A percentile compares a stretch with the other conserved stretches of the same genome.
Evolutionary conservation across 2,888 invertebrate species (phyloP).

Genomic region (Hyposoter didymator): DNA sequence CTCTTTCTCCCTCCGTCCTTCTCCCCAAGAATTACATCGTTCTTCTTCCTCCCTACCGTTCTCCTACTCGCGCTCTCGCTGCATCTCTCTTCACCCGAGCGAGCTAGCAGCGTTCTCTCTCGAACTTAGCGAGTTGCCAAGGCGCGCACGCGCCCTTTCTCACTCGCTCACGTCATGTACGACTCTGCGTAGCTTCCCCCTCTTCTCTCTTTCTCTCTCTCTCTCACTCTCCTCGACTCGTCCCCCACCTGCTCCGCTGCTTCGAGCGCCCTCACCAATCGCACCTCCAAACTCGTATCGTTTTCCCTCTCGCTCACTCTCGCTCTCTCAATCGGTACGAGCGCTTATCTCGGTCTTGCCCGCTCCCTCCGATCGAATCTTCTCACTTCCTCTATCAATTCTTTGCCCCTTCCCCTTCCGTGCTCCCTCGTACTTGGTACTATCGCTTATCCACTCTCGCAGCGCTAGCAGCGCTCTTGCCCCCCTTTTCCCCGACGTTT

Average conservation of each 20-base stretch:
- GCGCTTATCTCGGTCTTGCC: not conserved
- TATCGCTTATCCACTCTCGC: constrained; percentile 54
- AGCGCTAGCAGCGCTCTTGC: constrained; percentile 58
- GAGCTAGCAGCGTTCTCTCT: constrained; percentile 21
- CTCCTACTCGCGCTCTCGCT: constrained; percentile 39
- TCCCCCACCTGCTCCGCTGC: not conserved
- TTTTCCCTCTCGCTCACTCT: not conserved
- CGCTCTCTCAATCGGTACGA: not conserved
- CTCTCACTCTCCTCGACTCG: constrained; percentile 30
- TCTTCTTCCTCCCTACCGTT: constrained; percentile 28
- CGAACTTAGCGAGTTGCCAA: not conserved
- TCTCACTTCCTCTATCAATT: constrained; percentile 29
- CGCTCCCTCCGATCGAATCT: not conserved
- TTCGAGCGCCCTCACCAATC: constrained; percentile 21
- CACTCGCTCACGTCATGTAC: not conserved
- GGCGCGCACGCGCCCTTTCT: constrained; percentile 22
- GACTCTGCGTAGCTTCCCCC: constrained; percentile 38
- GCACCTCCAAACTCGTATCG: constrained; percentile 8
- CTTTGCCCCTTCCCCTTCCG: constrained; percentile 58
- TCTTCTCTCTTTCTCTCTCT: constrained; percentile 9
- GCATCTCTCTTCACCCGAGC: constrained; percentile 7
- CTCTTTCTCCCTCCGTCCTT: constrained; percentile 13
- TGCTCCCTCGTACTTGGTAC: constrained; percentile 42
- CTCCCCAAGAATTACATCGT: constrained; percentile 55
- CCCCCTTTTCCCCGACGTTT: constrained; percentile 20